Evolutionary conservation across 2,113 vertebrate species (phyloP), one percentile per base, ranked within the genome.

Genomic region (Hypomesus transpacificus): DNA sequence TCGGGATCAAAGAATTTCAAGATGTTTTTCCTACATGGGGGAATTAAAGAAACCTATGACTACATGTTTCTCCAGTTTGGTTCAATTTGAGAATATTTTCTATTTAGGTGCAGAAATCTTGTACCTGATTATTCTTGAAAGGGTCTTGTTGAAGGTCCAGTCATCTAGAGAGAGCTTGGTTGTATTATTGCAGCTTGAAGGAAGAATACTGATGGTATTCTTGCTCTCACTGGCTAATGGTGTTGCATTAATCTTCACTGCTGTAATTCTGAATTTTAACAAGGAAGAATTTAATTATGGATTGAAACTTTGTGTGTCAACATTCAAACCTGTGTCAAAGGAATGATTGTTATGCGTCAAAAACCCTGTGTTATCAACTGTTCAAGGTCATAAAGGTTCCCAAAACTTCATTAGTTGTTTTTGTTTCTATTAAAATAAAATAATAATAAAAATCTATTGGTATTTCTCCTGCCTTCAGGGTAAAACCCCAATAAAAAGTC

Each of bases 1-100:
- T 98, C 96, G 0, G 96, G 94, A 80, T 98, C 97, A 63, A 98
- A 82, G 71, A 98, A 98, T 87, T 93, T 93, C 74, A 98, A 74
- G 73, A 98, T 95, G 70, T 96, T 95, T 79, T 96, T 98, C 82
- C 97, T 98, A 76, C 0, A 22, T 58, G 20, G 9, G 71, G 21
- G 71, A 67, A 34, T 34, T 34, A 20, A n/a, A 21, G 65, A 8
- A 22, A 3, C 34, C 28, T 22, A 14, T 21, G 28, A 3, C 3
- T 54, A 68, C 61, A 18, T 24, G 58, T n/a, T 2, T 22, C 17
- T 39, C 24, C 24, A 62, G 60, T 7, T 31, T 13, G 8, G 39
- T 16, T 65, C 62, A 71, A 0, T 66, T 13, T 56, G 18, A 66
- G 21, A 62, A 4, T 16, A 1, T 31, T 20, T 26, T 28, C 8